Base-by-base conservation (phyloP, 2,797 vertebrate genomes). In the Petrocephalus schoutedeni region DNA sequence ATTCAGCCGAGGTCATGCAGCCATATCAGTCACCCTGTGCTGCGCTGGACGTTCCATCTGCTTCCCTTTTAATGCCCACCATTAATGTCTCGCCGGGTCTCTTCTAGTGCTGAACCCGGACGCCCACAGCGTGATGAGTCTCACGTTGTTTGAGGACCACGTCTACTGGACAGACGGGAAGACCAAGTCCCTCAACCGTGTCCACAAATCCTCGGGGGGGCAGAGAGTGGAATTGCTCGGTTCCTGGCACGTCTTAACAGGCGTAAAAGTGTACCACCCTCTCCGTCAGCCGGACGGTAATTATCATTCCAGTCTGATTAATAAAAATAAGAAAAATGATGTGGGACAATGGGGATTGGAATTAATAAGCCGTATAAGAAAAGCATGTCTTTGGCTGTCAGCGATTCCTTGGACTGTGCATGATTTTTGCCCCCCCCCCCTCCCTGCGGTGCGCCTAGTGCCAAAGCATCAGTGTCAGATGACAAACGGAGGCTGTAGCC, bases 401-500 rank as follows among this genome's bases (percentile, higher is more conserved):
- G 32, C 12, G 67, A 74, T 8, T 74, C 36, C 4, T 74, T 74
- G 67, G 5, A 74, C 32, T 41, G 5, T 41, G 32, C 12, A 41
- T 74, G 32, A 74, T 74, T 74, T 74, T 74, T 28, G 36, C 1
- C 12, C 53, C 53, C 8, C 53, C 53, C 53, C 57, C 19, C 57
- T 5, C n/a, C 58, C 58, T 4, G 41, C 41, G 41, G 84, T 87
- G 32, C 88, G 88, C 49, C 4, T 91, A 99, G 98, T 99, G 92
- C 94, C 94, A 54, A 97, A 94, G 88, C 98, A 99, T 90, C 95
- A 96, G 0, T 99, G 98, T 90, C 96, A 96, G 49, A 90, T 94
- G 80, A 94, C 96, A 91, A 99, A 99, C 4, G 98, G 98, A 19
- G 98, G 97, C 45, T 99, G 98, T 95, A 99, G 98, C 90, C 98